Percentiles rank a stretch among this genome's conserved stretches.
These are phyloP conservation scores for Sardina pilchardus DNA, from an alignment of 2,113 vertebrate species.

Conservation along the genomic window DNA sequence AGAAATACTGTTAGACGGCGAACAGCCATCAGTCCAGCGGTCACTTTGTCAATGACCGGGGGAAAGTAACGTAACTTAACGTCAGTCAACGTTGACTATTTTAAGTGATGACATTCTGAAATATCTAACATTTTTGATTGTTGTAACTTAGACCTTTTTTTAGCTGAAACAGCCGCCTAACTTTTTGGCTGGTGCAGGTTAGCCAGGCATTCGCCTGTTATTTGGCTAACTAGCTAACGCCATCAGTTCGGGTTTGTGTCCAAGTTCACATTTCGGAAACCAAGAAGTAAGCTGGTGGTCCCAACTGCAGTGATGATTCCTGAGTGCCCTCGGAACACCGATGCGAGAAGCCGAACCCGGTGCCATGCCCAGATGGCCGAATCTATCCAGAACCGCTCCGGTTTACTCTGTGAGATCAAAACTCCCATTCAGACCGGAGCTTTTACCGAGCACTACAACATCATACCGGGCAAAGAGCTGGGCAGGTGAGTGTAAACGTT, in stretches of 20 bases:
- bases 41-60: neutral
- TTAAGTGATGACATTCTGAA: neutral
- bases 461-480: conserved; percentile 68
- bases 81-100: neutral
- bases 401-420: conserved; percentile 63
- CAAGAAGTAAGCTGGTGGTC: neutral
- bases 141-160: neutral
- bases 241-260: neutral
- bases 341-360: conserved; percentile 47
- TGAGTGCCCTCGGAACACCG: conserved; percentile 54
- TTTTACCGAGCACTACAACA: conserved; percentile 68
- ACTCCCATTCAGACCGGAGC: conserved; percentile 60
- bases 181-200: neutral
- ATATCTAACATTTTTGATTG: neutral
- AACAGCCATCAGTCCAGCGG: neutral
- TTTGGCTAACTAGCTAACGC: conserved; percentile 2
- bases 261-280: neutral
- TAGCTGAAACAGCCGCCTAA: neutral
- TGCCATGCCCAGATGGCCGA: conserved; percentile 43
- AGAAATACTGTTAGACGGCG: neutral
- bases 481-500: conserved; percentile 60
- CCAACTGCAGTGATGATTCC: conserved; percentile 62
- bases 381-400: conserved; percentile 53
- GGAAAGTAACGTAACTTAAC: neutral
- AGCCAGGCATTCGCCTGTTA: neutral